Evolutionary conservation across 2,888 invertebrate species (phyloP).

Genomic region (Leptinotarsa peninsularis): DNA sequence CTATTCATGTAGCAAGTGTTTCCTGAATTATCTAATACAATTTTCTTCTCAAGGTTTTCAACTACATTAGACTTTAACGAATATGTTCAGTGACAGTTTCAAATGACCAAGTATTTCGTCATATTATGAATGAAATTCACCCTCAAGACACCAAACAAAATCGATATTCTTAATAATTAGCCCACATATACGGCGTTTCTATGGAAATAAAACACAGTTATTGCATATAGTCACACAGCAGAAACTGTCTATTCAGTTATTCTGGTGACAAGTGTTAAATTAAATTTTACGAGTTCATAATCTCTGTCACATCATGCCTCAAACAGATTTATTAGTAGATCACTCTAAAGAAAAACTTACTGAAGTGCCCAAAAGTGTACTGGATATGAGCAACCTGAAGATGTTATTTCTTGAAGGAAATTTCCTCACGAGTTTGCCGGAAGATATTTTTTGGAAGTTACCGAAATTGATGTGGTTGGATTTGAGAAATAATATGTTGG

Average conservation of each 20-base stretch:
- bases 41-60: too few relatives aligned
- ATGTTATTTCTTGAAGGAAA: slow-evolving; percentile 73
- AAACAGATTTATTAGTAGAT: slow-evolving; percentile 62
- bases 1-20: too few relatives aligned
- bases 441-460: slow-evolving; percentile 71
- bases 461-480: slow-evolving; percentile 75
- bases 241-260: slow-evolving; percentile 9
- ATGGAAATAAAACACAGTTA: slow-evolving; percentile 17
- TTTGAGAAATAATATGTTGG: slow-evolving; percentile 72
- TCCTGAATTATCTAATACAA: too few relatives aligned
- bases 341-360: slow-evolving; percentile 59
- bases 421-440: slow-evolving; percentile 66
- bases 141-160: not conserved
- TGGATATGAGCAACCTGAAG: slow-evolving; percentile 62
- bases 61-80: not conserved
- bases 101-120: not conserved
- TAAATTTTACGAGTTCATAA: slow-evolving; percentile 31
- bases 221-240: slow-evolving; percentile 1
- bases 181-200: slow-evolving; percentile 12
- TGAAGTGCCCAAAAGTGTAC: slow-evolving; percentile 57
- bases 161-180: slow-evolving; percentile 3
- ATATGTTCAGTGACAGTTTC: too few relatives aligned
- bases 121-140: not conserved
- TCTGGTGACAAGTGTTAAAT: slow-evolving; percentile 39
- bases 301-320: slow-evolving; percentile 37